phyloP scores from a whole-genome alignment of 2,888 invertebrate species.

The Idaea straminata region DNA sequence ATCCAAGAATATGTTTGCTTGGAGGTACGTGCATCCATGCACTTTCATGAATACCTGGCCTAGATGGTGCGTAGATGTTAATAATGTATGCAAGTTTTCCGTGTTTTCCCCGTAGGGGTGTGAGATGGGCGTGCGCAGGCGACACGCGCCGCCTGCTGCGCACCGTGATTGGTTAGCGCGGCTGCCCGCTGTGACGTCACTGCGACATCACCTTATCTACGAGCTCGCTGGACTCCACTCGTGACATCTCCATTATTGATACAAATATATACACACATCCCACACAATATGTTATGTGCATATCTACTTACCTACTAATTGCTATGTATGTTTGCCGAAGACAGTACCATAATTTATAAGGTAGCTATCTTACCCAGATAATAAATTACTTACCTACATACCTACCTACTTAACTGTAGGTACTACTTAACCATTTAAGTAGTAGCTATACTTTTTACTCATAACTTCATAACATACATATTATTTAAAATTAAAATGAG shows the following conservation, averaged over 20 bases:
- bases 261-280: background rate
- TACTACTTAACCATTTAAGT: too few species aligned
- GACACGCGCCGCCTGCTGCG: conserved; percentile 61
- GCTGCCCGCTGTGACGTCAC: conserved; percentile 74
- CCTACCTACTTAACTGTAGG: too few species aligned
- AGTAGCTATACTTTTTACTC: too few species aligned
- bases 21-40: background rate
- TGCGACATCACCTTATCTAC: conserved; percentile 53
- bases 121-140: conserved; percentile 65
- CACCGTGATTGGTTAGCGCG: conserved; percentile 58
- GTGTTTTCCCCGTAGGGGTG: conserved; percentile 52
- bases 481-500: too few species aligned
- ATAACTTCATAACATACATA: too few species aligned
- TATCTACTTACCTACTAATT: background rate
- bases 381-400: too few species aligned
- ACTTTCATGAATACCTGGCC: background rate
- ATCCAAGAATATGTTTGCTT: background rate
- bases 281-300: background rate
- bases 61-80: conserved; percentile 7
- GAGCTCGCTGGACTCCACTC: conserved; percentile 46
- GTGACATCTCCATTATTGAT: conserved; percentile 33
- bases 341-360: too few species aligned
- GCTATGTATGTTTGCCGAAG: background rate
- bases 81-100: conserved; percentile 46
- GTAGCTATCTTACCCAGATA: too few species aligned